Evolutionary conservation across 2,888 invertebrate species (phyloP).

Genomic region (Metellina segmentata): DNA sequence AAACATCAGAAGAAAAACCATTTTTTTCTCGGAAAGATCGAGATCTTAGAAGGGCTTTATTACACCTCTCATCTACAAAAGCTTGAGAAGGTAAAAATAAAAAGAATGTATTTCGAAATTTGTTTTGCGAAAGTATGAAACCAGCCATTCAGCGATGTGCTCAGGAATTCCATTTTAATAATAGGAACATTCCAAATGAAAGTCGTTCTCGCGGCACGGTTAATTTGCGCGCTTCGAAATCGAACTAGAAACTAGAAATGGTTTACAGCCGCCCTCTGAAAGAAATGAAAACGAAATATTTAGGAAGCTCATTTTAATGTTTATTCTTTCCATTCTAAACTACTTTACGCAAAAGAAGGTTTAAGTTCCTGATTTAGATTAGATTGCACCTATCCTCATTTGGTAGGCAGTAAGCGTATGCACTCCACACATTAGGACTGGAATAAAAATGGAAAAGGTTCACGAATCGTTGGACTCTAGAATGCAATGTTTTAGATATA

Average conservation of each 20-base stretch:
- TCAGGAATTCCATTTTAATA: conserved; percentile 1
- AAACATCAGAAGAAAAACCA: background rate
- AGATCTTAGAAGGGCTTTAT: background rate
- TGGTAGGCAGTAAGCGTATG: background rate
- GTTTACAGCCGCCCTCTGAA: background rate
- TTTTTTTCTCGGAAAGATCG: background rate
- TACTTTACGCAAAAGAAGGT: background rate
- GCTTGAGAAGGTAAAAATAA: background rate
- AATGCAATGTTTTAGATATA: too few relatives aligned
- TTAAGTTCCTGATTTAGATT: background rate
- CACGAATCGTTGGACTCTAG: too few relatives aligned
- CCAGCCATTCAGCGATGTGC: background rate
- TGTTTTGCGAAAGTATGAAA: background rate
- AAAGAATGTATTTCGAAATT: background rate
- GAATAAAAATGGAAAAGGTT: background rate
- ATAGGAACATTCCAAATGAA: background rate
- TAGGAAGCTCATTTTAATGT: background rate
- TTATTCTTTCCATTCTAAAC: background rate
- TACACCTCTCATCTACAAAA: background rate
- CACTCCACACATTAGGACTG: background rate
- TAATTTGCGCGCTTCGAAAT: background rate
- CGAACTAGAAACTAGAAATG: background rate
- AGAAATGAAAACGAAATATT: background rate
- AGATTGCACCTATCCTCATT: background rate
- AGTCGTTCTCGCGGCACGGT: background rate